Evolutionary conservation across 2,888 invertebrate genomes (phyloP).

Genomic region (Clunio marinus): DNA sequence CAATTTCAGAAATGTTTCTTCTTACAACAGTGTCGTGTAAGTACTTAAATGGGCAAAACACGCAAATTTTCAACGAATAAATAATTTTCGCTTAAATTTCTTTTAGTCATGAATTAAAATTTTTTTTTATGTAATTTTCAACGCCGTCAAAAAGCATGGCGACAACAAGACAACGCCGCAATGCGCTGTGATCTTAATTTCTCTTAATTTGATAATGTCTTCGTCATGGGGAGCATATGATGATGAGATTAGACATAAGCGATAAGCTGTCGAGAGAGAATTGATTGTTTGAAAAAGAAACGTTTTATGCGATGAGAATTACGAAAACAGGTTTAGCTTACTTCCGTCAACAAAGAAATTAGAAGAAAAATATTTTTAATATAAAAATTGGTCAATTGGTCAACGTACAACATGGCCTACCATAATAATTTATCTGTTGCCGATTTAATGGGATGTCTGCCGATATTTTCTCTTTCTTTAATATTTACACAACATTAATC

Average conservation of each 20-base stretch:
- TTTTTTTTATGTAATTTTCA: not conserved
- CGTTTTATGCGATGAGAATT: not conserved
- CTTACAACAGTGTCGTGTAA: not conserved
- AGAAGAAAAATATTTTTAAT: not conserved
- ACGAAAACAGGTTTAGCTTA: not conserved
- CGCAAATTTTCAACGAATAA: conserved; percentile 18
- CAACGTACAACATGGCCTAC: conserved; percentile 12
- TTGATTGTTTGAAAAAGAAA: not conserved
- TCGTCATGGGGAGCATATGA: too few relatives aligned
- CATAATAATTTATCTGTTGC: conserved; percentile 30
- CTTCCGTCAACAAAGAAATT: not conserved
- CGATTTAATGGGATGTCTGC: conserved; percentile 8
- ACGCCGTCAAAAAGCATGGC: not conserved
- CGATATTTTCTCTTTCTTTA: not conserved
- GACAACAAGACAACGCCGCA: not conserved
- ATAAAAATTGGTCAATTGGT: not conserved
- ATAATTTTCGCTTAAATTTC: too few relatives aligned
- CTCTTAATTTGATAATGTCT: not conserved
- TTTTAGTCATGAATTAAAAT: not conserved
- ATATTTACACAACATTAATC: not conserved
- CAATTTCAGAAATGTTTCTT: not conserved
- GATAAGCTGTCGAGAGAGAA: not conserved
- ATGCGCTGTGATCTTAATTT: too few relatives aligned
- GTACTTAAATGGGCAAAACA: not conserved
- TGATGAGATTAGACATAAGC: too few relatives aligned